phyloP scores from a whole-genome alignment of 2,888 invertebrate species.

The Acleris holmiana region DNA sequence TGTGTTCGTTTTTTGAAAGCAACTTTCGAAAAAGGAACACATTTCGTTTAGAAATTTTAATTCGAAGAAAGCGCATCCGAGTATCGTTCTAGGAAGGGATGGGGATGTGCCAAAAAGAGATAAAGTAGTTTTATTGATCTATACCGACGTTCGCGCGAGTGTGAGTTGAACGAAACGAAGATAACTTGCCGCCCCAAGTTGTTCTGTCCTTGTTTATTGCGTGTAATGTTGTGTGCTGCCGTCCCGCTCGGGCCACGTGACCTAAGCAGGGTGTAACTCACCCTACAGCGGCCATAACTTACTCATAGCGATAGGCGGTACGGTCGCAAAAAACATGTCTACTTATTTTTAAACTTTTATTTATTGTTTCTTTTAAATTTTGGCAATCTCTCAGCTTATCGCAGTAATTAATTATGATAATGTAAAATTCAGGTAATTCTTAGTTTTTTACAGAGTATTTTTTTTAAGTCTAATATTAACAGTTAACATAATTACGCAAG shows the following conservation, averaged over 20 bases:
- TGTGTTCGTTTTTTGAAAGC: constrained; percentile 39
- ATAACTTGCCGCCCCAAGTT: constrained; percentile 83
- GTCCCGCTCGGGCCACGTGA: constrained; percentile 80
- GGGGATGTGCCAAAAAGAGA: constrained; percentile 86
- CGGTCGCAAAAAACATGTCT: constrained; percentile 79
- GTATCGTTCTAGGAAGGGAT: constrained; percentile 80
- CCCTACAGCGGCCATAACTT: constrained; percentile 84
- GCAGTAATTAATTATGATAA: too few relatives aligned
- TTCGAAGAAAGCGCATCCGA: constrained; percentile 67
- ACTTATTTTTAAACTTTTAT: constrained; percentile 60
- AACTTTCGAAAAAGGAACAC: constrained; percentile 2
- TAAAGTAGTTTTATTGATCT: constrained; percentile 86
- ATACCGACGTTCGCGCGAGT: constrained; percentile 83
- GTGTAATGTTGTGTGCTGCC: constrained; percentile 56
- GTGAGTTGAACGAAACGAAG: constrained; percentile 85
- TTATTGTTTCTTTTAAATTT: constrained; percentile 39
- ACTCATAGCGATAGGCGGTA: constrained; percentile 84
- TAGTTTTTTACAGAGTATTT: too few relatives aligned
- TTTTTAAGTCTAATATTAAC: too few relatives aligned
- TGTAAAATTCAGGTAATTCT: too few relatives aligned
- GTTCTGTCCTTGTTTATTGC: constrained; percentile 63
- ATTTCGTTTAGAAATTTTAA: constrained; percentile 45
- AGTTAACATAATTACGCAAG: too few relatives aligned
- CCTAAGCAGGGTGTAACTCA: constrained; percentile 85
- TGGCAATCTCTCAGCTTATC: not conserved